Percentiles rank a stretch among this genome's conserved stretches.
phyloP scores from a whole-genome alignment of 1,140 invertebrate genomes.

The Popillia japonica region DNA sequence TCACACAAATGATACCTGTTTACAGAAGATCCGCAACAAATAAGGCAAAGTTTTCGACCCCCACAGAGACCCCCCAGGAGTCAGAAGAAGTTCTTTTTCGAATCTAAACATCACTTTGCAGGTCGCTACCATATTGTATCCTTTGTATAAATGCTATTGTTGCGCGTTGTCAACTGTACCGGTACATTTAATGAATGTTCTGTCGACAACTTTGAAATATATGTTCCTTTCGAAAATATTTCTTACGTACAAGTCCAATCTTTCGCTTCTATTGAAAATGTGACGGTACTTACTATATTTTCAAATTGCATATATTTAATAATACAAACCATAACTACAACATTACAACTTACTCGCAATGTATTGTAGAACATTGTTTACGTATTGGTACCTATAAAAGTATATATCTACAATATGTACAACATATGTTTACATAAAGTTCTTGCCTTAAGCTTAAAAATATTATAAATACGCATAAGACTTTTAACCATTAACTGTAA shows the following conservation, averaged over 20 bases:
- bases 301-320: too few species aligned
- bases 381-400: too few species aligned
- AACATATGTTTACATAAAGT: too few species aligned
- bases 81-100: conserved; percentile 19
- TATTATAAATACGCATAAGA: too few species aligned
- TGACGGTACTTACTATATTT: not conserved
- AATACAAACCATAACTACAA: too few species aligned
- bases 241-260: not conserved
- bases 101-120: conserved; percentile 13
- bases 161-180: conserved; percentile 14
- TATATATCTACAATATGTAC: too few species aligned
- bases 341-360: too few species aligned
- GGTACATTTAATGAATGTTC: conserved; percentile 24
- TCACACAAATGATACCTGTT: conserved; percentile 25
- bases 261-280: not conserved
- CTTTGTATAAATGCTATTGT: conserved; percentile 34
- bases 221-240: not conserved
- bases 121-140: conserved; percentile 10
- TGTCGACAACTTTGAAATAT: conserved; percentile 33
- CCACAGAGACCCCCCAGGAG: conserved; percentile 26
- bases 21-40: conserved; percentile 1
- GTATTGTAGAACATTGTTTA: too few species aligned
- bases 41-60: conserved; percentile 27
- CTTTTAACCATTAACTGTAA: too few species aligned
- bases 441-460: too few species aligned